phyloP scores from a whole-genome alignment of 2,113 vertebrate genomes.

The Daphoenositta chrysoptera region DNA sequence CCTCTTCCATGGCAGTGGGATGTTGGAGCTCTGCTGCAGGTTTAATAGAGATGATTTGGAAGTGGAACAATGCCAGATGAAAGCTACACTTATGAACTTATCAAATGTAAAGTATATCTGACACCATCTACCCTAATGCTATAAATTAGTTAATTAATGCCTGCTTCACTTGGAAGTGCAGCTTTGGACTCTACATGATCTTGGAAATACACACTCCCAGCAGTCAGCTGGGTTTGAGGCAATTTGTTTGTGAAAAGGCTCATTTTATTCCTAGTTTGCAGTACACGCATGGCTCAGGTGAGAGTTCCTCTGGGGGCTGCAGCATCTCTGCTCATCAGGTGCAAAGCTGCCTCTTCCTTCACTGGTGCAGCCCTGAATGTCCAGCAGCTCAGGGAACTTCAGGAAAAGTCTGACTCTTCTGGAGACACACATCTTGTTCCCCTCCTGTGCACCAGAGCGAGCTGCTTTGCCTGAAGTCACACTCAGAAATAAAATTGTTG shows the following conservation, averaged over 20 bases:
- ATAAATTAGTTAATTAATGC: background rate
- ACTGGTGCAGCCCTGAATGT: background rate
- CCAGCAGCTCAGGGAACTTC: background rate
- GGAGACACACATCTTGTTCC: background rate
- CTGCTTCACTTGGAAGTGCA: background rate
- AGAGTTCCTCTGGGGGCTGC: background rate
- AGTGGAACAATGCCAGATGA: background rate
- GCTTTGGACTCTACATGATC: background rate
- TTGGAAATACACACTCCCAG: background rate
- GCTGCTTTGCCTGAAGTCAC: background rate
- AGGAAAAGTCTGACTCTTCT: background rate
- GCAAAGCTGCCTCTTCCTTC: background rate
- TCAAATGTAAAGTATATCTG: background rate
- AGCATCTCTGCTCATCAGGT: fast-evolving
- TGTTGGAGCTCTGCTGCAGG: background rate
- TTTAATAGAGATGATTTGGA: background rate
- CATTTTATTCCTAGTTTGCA: fast-evolving
- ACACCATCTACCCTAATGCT: background rate
- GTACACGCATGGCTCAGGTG: fast-evolving
- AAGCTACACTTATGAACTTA: background rate
- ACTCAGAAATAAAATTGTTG: background rate
- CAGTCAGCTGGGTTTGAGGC: fast-evolving
- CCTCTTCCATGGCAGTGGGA: background rate
- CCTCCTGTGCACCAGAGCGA: fast-evolving
- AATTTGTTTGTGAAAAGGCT: background rate